phyloP scores from a whole-genome alignment of 1,140 invertebrate species.

The Zophobas morio region DNA sequence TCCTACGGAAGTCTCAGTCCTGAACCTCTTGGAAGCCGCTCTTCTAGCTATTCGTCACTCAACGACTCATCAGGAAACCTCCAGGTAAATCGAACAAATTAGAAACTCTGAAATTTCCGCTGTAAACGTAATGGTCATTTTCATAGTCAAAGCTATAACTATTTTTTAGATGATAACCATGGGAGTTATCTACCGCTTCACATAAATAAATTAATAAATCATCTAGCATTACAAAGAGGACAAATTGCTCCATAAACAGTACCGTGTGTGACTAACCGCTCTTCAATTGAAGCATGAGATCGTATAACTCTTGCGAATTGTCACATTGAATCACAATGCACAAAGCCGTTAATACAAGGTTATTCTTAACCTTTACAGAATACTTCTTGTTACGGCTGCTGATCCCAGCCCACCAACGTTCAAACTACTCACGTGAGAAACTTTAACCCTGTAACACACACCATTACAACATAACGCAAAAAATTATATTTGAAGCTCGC shows the following conservation, averaged over 20 bases:
- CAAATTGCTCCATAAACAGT: slow-evolving; percentile 31
- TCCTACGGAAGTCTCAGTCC: slow-evolving; percentile 77
- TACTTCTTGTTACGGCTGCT: slow-evolving; percentile 9
- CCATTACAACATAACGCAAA: slow-evolving; percentile 1
- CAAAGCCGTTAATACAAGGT: slow-evolving; percentile 8
- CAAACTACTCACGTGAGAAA: slow-evolving; percentile 24
- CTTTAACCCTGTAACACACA: neutral
- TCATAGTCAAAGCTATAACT: neutral
- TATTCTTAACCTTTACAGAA: slow-evolving; percentile 11
- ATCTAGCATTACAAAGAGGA: slow-evolving; percentile 12
- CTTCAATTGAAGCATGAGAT: slow-evolving; percentile 5
- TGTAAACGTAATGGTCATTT: too few relatives aligned
- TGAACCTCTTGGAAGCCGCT: slow-evolving; percentile 73
- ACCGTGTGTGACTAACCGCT: neutral
- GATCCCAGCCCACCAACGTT: slow-evolving; percentile 15
- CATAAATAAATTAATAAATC: slow-evolving; percentile 33
- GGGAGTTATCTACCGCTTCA: neutral
- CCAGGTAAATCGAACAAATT: slow-evolving; percentile 65
- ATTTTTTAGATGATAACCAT: slow-evolving; percentile 18
- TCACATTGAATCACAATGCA: slow-evolving; percentile 1
- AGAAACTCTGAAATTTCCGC: too few relatives aligned
- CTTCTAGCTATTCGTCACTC: slow-evolving; percentile 75
- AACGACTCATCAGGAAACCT: slow-evolving; percentile 69
- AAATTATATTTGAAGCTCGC: neutral
- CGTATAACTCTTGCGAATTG: neutral